Evolutionary conservation across 2,113 vertebrate species (phyloP).

Genomic region (Monopterus albus): DNA sequence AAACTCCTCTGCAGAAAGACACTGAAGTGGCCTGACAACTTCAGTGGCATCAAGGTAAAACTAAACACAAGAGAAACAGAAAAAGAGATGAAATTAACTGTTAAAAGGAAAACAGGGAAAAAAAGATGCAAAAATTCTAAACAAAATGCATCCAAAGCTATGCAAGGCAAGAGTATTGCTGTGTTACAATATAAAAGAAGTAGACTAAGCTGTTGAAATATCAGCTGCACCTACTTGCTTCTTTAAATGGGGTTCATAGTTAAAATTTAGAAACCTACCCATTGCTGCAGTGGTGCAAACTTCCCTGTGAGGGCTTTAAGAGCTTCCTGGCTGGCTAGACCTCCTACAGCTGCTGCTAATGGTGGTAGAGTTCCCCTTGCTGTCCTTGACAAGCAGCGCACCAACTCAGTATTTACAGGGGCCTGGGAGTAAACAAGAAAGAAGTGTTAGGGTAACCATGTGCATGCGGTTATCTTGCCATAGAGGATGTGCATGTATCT

Average conservation of each 20-base stretch:
- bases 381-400: slow-evolving; percentile 89
- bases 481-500: neutral
- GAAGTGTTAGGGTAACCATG: neutral
- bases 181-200: neutral
- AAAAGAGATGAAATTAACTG: neutral
- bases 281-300: slow-evolving; percentile 96
- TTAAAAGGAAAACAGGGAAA: neutral
- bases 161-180: neutral
- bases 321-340: slow-evolving; percentile 94
- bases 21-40: slow-evolving; percentile 85
- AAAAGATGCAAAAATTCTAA: neutral
- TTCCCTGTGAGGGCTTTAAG: slow-evolving; percentile 97
- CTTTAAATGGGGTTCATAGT: neutral
- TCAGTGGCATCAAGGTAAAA: slow-evolving; percentile 93
- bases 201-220: neutral
- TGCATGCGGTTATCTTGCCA: neutral
- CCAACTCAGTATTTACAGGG: slow-evolving; percentile 84
- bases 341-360: slow-evolving; percentile 92
- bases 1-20: slow-evolving; percentile 88
- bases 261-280: slow-evolving; percentile 83
- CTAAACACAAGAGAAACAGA: slow-evolving; percentile 72
- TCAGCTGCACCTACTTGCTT: neutral
- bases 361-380: slow-evolving; percentile 90
- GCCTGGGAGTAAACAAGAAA: slow-evolving; percentile 56
- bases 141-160: neutral